Conservation (phyloP, 2,888 invertebrate genomes). For the Cynaeus angustus region DNA sequence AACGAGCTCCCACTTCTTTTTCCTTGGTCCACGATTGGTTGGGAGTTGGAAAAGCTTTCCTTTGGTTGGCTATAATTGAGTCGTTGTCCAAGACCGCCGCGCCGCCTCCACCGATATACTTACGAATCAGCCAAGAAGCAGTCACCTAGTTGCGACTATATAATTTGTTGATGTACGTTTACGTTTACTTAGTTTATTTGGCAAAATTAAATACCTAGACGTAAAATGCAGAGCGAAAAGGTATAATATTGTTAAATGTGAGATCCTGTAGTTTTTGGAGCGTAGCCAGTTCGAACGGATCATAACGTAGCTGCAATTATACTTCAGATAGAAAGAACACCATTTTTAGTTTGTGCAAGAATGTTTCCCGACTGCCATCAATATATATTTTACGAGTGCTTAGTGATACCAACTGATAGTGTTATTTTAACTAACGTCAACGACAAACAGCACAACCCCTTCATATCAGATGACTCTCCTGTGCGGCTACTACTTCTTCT, state of each 20-base stretch:
- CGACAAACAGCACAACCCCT: slow-evolving; percentile 68
- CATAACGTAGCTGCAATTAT: slow-evolving; percentile 56
- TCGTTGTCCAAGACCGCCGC: slow-evolving; percentile 48
- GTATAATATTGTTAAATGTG: slow-evolving; percentile 68
- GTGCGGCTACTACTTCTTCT: slow-evolving; percentile 53
- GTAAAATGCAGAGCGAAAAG: slow-evolving; percentile 61
- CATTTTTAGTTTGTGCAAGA: slow-evolving; percentile 65
- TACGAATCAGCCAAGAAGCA: slow-evolving; percentile 67
- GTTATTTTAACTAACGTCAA: slow-evolving; percentile 65
- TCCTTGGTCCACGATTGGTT: slow-evolving; percentile 10
- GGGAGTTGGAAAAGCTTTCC: slow-evolving; percentile 14
- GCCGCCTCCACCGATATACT: slow-evolving; percentile 58
- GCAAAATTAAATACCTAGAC: slow-evolving; percentile 59
- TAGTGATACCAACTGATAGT: slow-evolving; percentile 66
- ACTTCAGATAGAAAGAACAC: slow-evolving; percentile 60
- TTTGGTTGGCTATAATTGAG: slow-evolving; percentile 22
- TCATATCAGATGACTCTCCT: slow-evolving; percentile 67
- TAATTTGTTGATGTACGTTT: slow-evolving; percentile 48
- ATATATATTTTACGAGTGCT: slow-evolving; percentile 64
- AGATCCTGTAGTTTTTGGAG: slow-evolving; percentile 70
- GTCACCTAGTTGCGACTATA: slow-evolving; percentile 62
- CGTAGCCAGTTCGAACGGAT: slow-evolving; percentile 67
- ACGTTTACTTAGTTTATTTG: slow-evolving; percentile 32
- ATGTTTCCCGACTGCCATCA: slow-evolving; percentile 69
- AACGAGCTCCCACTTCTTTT: slow-evolving; percentile 19